These are phyloP conservation scores for Botrylloides violaceus DNA, from an alignment of 23 tunicate species.

Conservation along the genomic window DNA sequence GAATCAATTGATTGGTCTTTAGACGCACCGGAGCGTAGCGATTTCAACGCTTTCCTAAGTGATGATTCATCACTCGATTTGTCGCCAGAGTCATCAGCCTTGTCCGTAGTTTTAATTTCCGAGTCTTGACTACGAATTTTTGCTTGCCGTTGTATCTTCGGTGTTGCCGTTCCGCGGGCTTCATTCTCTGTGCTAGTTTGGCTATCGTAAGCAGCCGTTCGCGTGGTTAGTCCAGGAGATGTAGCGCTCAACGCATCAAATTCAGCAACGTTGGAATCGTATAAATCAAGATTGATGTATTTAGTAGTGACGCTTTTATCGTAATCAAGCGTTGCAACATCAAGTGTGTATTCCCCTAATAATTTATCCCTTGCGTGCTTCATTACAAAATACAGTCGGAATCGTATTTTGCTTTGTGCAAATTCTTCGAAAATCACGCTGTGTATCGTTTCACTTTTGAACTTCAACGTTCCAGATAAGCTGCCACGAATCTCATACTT, in stretches of 20 bases:
- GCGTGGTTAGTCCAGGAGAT: conserved; percentile 23
- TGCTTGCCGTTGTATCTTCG: conserved; percentile 20
- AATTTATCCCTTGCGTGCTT: conserved; percentile 69
- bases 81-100: conserved; percentile 16
- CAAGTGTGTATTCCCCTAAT: conserved; percentile 75
- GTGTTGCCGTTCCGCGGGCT: not conserved
- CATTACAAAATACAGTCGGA: conserved; percentile 61
- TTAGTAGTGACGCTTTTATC: conserved; percentile 37
- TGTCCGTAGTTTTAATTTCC: not conserved
- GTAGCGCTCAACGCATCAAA: conserved; percentile 16
- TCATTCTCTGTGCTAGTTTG: conserved; percentile 3
- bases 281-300: conserved; percentile 39
- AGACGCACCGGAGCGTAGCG: conserved; percentile 12
- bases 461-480: conserved; percentile 57
- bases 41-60: not conserved
- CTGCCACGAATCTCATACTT: conserved; percentile 65
- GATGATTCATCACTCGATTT: conserved; percentile 5
- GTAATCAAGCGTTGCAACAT: conserved; percentile 24
- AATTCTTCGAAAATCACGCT: conserved; percentile 42
- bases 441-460: conserved; percentile 65
- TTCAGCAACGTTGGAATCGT: conserved; percentile 31
- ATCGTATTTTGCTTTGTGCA: conserved; percentile 33
- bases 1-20: conserved; percentile 1
- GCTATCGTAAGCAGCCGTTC: conserved; percentile 11
- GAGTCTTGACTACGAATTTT: conserved; percentile 25